phyloP scores from a whole-genome alignment of 2,888 invertebrate genomes.

The Phragmatobia fuliginosa region DNA sequence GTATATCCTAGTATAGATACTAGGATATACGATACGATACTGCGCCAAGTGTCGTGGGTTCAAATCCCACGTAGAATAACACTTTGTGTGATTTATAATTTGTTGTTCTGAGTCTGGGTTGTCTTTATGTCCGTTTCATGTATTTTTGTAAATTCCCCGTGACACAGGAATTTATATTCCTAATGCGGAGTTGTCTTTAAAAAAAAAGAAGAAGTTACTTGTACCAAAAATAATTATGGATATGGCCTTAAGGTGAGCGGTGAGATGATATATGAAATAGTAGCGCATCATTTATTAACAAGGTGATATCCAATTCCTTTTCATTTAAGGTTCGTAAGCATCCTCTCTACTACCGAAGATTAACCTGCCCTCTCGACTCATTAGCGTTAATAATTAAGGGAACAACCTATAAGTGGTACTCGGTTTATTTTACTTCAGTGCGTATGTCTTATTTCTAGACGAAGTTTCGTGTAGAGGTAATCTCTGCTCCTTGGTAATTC shows the following conservation, averaged over 20 bases:
- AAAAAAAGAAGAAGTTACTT: no score
- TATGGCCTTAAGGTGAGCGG: neutral
- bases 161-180: no score
- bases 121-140: no score
- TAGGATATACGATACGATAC: no score
- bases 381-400: neutral
- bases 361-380: constrained; percentile 6
- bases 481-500: neutral
- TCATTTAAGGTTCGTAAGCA: constrained; percentile 13
- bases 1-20: no score
- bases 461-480: neutral
- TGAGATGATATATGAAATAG: neutral
- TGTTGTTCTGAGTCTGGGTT: no score
- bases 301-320: constrained; percentile 13
- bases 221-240: neutral
- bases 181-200: no score
- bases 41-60: no score
- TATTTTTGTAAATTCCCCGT: no score
- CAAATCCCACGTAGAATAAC: no score
- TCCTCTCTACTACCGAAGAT: constrained; percentile 8
- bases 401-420: neutral
- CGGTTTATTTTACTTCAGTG: neutral
- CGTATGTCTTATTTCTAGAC: neutral
- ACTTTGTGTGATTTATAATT: no score
- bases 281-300: constrained; percentile 7